Base-by-base conservation (phyloP, 2,888 invertebrate genomes). In the Onchidella celtica region DNA sequence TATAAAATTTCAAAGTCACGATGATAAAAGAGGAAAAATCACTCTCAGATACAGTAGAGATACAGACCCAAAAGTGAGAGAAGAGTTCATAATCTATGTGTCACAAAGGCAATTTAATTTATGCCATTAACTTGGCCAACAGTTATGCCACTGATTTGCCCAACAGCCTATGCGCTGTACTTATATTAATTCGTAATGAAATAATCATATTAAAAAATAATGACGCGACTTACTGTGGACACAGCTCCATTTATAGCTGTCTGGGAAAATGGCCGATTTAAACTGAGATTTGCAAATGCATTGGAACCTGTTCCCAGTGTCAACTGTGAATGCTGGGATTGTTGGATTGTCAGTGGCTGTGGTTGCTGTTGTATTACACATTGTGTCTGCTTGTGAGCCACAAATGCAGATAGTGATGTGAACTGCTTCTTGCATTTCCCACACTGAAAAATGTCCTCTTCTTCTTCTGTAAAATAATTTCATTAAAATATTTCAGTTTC, bases 401-500 rank as follows among this genome's bases (percentile, higher is more conserved):
- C 91, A 91, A 96, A 96, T 80, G 94, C 88, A 79, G 94, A 91
- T 84, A 96, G 92, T 0, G 95, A 95, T 66, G 95, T 95, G 89
- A 95, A 96, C 87, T 95, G 95, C 83, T 94, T 94, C 92, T 95
- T 96, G 91, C 96, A 96, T 89, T 94, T 94, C 38, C 96, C 96
- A 93, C 96, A 96, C 85, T 95, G 95, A 92, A 96, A 96, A 81
- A 95, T 93, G 92, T 96, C 96, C 87, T 95, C 95, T 81, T 95
- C 95, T 86, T 95, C 95, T 83, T 92, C 90, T 86, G 47, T 11
- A 47, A 47, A 11, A 47, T 47, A 47, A 47, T 11, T n/a, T 11
- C 6, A 47, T 47, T 11, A 47, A 47, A 47, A 47, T 47, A 47
- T 47, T 47, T 6, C 47, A 47, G n/a, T n/a, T n/a, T n/a, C n/a